phyloP scores from a whole-genome alignment of 2,797 vertebrate genomes.

The Echiichthys vipera region DNA sequence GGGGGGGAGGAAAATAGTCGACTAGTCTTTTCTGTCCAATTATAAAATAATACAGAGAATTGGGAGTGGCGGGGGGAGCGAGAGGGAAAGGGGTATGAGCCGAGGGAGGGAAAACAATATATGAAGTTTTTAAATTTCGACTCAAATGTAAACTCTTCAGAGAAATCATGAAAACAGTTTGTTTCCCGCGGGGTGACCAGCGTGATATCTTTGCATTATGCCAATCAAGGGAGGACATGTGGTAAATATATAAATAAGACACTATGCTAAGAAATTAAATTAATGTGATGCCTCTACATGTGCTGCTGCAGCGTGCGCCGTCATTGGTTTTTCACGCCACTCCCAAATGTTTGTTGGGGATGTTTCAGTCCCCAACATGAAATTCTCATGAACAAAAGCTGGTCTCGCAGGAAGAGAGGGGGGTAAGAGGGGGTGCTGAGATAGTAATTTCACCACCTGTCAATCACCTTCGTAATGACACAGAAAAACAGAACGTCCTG shows the following conservation, averaged over 20 bases:
- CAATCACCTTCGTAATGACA: constrained; percentile 68
- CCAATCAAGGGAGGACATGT: constrained; percentile 24
- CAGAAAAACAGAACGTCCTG: constrained; percentile 51
- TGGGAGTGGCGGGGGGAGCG: constrained; percentile 5
- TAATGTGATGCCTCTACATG: not conserved
- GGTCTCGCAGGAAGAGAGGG: not conserved
- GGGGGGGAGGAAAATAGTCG: constrained; percentile 6
- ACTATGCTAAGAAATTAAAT: not conserved
- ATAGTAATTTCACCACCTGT: constrained; percentile 51
- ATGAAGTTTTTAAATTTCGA: constrained; percentile 15
- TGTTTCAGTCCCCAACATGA: constrained; percentile 5
- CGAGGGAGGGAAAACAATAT: not conserved
- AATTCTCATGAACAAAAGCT: constrained; percentile 40
- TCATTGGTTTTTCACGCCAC: not conserved
- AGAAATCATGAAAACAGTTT: constrained; percentile 42
- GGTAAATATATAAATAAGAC: constrained; percentile 1
- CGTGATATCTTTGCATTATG: constrained; percentile 25
- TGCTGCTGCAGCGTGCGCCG: not conserved
- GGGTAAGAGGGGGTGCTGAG: not conserved
- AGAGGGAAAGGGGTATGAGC: not conserved
- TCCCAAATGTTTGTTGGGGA: not conserved
- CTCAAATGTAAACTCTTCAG: constrained; percentile 4
- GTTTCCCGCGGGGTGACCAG: not conserved
- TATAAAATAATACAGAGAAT: constrained; percentile 37
- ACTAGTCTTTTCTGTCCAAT: constrained; percentile 36